These are phyloP conservation scores for Trachelus iudaicus DNA, from an alignment of 2,888 invertebrate species.

Conservation along the genomic window DNA sequence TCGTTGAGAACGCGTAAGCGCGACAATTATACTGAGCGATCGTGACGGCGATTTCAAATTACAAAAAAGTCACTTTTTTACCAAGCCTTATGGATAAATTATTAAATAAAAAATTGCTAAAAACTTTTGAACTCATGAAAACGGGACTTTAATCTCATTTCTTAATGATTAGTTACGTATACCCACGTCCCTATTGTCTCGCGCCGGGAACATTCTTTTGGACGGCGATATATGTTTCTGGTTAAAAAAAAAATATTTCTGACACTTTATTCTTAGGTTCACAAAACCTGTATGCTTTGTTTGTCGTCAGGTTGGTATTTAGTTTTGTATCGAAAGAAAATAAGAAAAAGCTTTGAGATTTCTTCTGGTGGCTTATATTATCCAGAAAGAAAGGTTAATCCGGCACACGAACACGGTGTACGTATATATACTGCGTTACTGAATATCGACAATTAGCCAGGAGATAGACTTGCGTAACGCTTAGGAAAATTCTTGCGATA, in stretches of 20 bases:
- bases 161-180: background rate
- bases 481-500: background rate
- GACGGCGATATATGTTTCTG: too few species aligned
- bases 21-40: background rate
- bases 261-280: too few species aligned
- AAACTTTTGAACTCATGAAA: too few species aligned
- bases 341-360: background rate
- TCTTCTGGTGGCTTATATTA: background rate
- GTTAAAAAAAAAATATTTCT: too few species aligned
- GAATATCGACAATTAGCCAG: background rate
- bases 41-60: background rate
- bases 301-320: background rate
- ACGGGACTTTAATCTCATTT: too few species aligned
- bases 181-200: background rate
- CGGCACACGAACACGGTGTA: background rate
- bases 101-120: too few species aligned
- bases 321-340: background rate
- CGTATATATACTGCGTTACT: background rate
- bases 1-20: background rate
- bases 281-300: background rate
- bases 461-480: background rate
- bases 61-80: too few species aligned
- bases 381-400: background rate
- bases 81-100: too few species aligned
- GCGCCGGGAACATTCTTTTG: background rate